Evolutionary conservation across 1,140 invertebrate genomes (phyloP), one percentile per base, ranked within the genome.

Genomic region (Drosophila triauraria): DNA sequence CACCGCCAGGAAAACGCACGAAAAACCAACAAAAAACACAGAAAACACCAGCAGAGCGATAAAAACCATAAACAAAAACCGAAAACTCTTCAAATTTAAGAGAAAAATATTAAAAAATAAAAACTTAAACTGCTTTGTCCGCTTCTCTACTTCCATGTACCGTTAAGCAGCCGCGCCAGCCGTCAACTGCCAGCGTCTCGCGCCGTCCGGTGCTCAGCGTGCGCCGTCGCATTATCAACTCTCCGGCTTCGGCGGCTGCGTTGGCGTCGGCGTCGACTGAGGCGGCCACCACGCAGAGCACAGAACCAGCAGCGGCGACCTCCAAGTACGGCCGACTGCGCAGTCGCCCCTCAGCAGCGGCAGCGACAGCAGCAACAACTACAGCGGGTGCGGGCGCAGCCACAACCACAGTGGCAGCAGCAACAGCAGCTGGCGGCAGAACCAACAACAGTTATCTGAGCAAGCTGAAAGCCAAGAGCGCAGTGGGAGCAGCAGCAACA

Each of bases 151-250:
- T 74, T 87, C 61, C 83, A 84, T 87, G 72, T 83, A 43, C 47
- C 50, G 50, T 40, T 47, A 62, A 76, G 47, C 81, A 92, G 91
- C 78, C 87, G 65, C 91, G 91, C 51, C 86, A 86, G 46, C 84
- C 84, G 68, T 58, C 80, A 70, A 78, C 58, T 67, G 57, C 51
- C 64, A 75, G 32, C 46, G 86, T 76, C 42, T 83, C 91, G 43
- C 91, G 87, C 27, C 84, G 91, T 32, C 91, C 91, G 25, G 82
- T 91, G 69, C 40, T 92, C 50, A 92, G 91, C 38, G 91, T 92
- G 59, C 91, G 91, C 75, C 80, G 84, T 42, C 91, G 91, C 56
- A 79, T 91, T 76, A 91, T 92, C 50, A 92, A 92, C 61, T 58
- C 79, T 30, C 82, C 91, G 20, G 67, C 71, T 32, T 48, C 72